Percentiles rank a stretch among this genome's conserved stretches.
Evolutionary conservation across 2,113 vertebrate genomes (phyloP).

Genomic region (Oryzias melastigma): DNA sequence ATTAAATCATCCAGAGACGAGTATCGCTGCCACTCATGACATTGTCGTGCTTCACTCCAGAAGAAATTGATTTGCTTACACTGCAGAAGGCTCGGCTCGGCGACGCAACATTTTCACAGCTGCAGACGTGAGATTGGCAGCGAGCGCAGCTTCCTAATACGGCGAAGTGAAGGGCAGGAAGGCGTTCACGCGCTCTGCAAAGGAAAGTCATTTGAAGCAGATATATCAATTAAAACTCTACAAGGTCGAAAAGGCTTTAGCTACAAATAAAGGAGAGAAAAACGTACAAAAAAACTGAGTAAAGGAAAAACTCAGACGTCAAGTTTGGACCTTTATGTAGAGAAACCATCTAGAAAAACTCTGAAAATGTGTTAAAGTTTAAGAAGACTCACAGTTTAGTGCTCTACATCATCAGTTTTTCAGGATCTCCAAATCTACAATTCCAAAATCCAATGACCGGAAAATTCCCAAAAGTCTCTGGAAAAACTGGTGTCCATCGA

Average conservation of each 20-base stretch:
- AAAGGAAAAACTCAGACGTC: no score
- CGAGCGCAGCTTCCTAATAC: constrained; percentile 9
- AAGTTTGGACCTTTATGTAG: no score
- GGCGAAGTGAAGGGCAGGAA: constrained; percentile 1
- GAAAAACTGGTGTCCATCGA: no score
- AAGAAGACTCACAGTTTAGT: no score
- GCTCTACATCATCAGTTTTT: no score
- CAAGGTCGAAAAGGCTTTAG: neutral
- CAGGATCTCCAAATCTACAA: no score
- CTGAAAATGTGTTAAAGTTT: no score
- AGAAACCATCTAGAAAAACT: no score
- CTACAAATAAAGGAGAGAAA: neutral
- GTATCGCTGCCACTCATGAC: constrained; percentile 59
- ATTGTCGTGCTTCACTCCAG: constrained; percentile 55
- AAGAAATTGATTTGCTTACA: constrained; percentile 53
- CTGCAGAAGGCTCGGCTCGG: constrained; percentile 27
- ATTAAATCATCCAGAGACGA: constrained; percentile 68
- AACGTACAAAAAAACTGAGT: no score
- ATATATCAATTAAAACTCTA: no score
- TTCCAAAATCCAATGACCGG: no score
- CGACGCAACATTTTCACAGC: constrained; percentile 21
- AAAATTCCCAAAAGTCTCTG: no score
- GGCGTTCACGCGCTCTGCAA: neutral
- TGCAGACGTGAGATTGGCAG: constrained; percentile 9
- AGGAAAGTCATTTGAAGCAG: neutral